A percentile compares a stretch with the other conserved stretches of the same genome.
phyloP scores from a whole-genome alignment of 2,888 invertebrate genomes.

The Mystacides longicornis region DNA sequence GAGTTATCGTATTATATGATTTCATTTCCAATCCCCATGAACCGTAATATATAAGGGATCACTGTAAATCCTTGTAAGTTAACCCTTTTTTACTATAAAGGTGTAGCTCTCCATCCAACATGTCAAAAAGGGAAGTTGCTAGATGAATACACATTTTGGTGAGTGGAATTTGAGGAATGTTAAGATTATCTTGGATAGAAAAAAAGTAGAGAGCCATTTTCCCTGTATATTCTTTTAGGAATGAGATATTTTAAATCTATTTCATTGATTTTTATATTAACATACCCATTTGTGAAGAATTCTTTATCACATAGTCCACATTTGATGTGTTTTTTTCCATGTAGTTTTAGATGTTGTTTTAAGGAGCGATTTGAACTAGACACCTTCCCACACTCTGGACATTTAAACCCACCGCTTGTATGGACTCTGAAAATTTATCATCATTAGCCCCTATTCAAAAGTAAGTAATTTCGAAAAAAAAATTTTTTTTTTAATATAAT shows the following conservation, averaged over 20 bases:
- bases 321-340: neutral
- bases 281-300: neutral
- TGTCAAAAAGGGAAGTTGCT: too few species aligned
- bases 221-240: too few species aligned
- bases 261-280: neutral
- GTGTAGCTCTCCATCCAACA: too few species aligned
- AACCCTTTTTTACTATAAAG: too few species aligned
- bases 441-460: neutral
- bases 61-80: too few species aligned
- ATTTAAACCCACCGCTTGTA: neutral
- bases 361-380: neutral
- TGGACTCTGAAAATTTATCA: neutral
- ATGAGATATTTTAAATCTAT: too few species aligned
- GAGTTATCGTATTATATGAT: too few species aligned
- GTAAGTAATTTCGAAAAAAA: neutral
- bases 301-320: neutral
- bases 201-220: neutral
- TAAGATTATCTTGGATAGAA: neutral
- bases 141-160: neutral
- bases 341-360: neutral
- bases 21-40: too few species aligned
- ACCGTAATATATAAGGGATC: too few species aligned
- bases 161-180: neutral
- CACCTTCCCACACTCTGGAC: neutral
- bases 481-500: neutral